A percentile compares a stretch with the other conserved stretches of the same genome.
phyloP scores from a whole-genome alignment of 2,113 vertebrate genomes.

The Anthoscopus minutus region DNA sequence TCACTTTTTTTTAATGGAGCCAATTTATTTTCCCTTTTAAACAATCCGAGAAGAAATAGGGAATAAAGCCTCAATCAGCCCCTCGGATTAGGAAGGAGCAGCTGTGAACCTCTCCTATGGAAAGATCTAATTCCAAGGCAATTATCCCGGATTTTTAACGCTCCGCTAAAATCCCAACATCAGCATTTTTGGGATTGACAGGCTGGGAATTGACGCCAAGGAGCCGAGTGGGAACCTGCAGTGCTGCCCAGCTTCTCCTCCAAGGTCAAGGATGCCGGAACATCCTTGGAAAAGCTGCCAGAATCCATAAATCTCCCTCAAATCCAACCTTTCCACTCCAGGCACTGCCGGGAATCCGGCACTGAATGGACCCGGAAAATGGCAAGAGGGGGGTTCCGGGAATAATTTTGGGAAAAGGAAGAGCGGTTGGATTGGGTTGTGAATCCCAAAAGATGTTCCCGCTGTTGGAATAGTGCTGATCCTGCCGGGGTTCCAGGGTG shows the following conservation, averaged over 20 bases:
- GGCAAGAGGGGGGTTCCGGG: neutral
- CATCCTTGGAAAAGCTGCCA: conserved; percentile 23
- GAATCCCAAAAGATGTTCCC: neutral
- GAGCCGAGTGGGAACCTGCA: neutral
- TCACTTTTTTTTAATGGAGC: neutral
- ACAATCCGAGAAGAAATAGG: neutral
- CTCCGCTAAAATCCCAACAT: neutral
- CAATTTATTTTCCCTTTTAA: neutral
- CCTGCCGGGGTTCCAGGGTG: too few relatives aligned
- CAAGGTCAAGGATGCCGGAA: conserved; percentile 15
- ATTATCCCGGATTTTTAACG: neutral
- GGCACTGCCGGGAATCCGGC: neutral
- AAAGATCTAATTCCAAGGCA: neutral
- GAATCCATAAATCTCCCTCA: neutral
- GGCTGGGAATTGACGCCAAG: neutral
- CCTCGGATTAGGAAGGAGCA: neutral
- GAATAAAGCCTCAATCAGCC: neutral
- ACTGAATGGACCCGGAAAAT: accelerated
- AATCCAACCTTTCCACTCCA: neutral
- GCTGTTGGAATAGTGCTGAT: neutral
- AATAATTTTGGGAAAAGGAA: neutral
- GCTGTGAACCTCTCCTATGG: neutral
- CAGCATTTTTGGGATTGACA: neutral
- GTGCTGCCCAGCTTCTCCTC: neutral
- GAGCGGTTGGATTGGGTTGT: neutral